Evolutionary conservation across 2,113 vertebrate genomes (phyloP).

Genomic region (Melanerpes aurifrons): DNA sequence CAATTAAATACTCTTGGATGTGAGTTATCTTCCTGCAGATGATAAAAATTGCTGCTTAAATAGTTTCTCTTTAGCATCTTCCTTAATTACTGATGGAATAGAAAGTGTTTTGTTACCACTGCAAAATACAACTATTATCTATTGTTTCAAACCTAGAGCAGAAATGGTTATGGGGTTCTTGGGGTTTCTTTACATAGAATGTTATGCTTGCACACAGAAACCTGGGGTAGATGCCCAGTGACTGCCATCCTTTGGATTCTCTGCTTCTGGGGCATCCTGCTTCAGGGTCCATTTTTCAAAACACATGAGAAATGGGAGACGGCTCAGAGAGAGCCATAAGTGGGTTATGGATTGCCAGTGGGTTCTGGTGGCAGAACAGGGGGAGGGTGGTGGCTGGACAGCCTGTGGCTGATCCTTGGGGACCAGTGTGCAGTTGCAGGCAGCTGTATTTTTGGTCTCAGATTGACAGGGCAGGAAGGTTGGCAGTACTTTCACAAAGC

Average conservation of each 20-base stretch:
- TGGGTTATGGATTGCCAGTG: neutral
- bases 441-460: fast-evolving
- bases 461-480: neutral
- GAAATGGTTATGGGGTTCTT: neutral
- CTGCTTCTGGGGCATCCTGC: neutral
- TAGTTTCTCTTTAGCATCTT: constrained; percentile 1
- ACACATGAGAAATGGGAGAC: fast-evolving
- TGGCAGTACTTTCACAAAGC: fast-evolving
- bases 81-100: constrained; percentile 31
- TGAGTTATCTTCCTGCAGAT: neutral
- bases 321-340: neutral
- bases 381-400: fast-evolving
- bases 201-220: neutral
- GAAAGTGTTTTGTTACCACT: neutral
- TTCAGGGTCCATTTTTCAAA: fast-evolving
- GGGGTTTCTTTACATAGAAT: neutral
- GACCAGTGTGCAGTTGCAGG: neutral
- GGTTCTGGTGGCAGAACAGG: neutral
- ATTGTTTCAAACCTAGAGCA: neutral
- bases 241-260: neutral
- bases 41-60: constrained; percentile 14
- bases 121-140: neutral
- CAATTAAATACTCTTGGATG: constrained; percentile 24
- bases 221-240: neutral
- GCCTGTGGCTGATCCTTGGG: fast-evolving